phyloP scores from a whole-genome alignment of 2,113 vertebrate species.

The Corythoichthys haematopterus region DNA sequence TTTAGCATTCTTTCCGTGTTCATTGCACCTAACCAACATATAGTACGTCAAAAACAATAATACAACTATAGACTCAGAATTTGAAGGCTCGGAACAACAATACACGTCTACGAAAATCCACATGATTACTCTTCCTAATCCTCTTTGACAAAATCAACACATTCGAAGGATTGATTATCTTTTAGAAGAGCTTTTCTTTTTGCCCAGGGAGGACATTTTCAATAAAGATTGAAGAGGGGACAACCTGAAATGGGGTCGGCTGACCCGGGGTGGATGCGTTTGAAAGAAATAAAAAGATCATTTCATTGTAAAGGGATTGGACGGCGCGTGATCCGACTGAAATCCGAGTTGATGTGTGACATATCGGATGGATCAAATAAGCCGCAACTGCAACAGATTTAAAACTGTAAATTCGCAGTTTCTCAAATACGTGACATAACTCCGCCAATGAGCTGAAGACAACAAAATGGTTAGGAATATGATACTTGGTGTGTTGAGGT shows the following conservation, averaged over 20 bases:
- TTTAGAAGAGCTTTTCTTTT: conserved; percentile 45
- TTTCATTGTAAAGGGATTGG: conserved; percentile 56
- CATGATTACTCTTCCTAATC: conserved; percentile 53
- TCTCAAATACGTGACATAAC: not conserved
- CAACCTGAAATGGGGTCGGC: conserved; percentile 65
- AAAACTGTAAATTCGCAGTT: not conserved
- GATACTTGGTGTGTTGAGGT: too few relatives aligned
- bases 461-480: too few relatives aligned
- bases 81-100: conserved; percentile 35
- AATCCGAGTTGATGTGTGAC: conserved; percentile 39
- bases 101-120: conserved; percentile 35
- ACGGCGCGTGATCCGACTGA: conserved; percentile 53
- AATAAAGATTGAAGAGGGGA: conserved; percentile 60
- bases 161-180: conserved; percentile 53
- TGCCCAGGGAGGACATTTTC: conserved; percentile 50
- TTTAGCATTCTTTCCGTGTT: not conserved
- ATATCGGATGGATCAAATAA: conserved; percentile 10
- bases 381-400: not conserved
- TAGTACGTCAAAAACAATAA: too few relatives aligned
- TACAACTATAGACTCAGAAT: conserved; percentile 8
- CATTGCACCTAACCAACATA: not conserved
- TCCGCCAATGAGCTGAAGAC: too few relatives aligned
- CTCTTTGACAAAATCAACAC: conserved; percentile 50
- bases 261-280: conserved; percentile 61
- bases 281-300: conserved; percentile 70